Conservation (phyloP, 2,888 invertebrate genomes). For the Athalia circularis region DNA sequence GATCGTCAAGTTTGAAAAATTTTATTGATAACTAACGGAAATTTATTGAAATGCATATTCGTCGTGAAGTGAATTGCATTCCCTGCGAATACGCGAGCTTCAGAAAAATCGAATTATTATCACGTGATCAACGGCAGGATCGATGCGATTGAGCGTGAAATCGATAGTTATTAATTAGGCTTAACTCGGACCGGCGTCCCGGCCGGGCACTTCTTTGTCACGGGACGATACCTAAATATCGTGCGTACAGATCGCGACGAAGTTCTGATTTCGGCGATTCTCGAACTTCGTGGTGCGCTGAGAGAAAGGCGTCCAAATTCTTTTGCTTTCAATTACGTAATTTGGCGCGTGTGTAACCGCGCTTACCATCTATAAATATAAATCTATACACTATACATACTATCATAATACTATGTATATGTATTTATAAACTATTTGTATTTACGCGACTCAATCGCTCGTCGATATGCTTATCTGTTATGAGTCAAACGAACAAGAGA, state of each 20-base stretch:
- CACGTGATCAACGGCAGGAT: neutral
- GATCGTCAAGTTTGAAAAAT: too few relatives aligned
- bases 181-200: neutral
- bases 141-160: neutral
- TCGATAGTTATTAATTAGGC: constrained; percentile 18
- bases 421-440: neutral
- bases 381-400: neutral
- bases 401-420: too few relatives aligned
- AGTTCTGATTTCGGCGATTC: constrained; percentile 38
- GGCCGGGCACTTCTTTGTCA: neutral
- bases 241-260: constrained; percentile 2
- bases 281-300: neutral
- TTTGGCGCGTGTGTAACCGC: constrained; percentile 5
- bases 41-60: too few relatives aligned
- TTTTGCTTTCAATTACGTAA: constrained; percentile 32
- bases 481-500: neutral
- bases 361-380: neutral
- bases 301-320: constrained; percentile 44
- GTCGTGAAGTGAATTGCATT: too few relatives aligned
- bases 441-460: constrained; percentile 27
- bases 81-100: too few relatives aligned
- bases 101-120: neutral
- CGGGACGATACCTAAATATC: too few relatives aligned
- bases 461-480: constrained; percentile 3
- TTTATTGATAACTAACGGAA: too few relatives aligned